Conservation (phyloP, 1,140 invertebrate genomes). For the Paramacrobiotus metropolitanus region DNA sequence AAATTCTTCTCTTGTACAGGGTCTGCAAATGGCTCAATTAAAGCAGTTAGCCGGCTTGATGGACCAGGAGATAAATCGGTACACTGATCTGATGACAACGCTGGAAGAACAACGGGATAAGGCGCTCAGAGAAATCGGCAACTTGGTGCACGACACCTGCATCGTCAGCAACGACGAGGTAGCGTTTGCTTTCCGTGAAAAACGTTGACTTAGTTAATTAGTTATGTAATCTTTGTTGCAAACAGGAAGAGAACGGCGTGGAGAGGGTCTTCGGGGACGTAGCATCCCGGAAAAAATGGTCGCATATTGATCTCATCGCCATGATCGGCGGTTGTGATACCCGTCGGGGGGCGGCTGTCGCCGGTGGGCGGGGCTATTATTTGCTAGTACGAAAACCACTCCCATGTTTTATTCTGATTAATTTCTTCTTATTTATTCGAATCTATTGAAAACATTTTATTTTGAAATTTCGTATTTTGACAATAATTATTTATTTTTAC, state of each 20-base stretch:
- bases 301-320: constrained; percentile 77
- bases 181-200: not conserved
- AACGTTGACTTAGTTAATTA: not conserved
- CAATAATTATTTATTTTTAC: too few species aligned
- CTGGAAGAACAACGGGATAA: constrained; percentile 51
- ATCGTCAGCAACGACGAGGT: constrained; percentile 78
- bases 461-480: too few species aligned
- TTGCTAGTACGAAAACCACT: too few species aligned
- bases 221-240: not conserved
- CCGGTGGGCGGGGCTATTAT: constrained; percentile 87
- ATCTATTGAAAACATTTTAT: too few species aligned
- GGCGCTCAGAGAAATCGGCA: constrained; percentile 70
- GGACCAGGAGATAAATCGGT: constrained; percentile 55
- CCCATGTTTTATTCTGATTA: too few species aligned
- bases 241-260: constrained; percentile 41
- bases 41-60: constrained; percentile 42
- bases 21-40: constrained; percentile 64
- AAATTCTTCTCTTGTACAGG: constrained; percentile 17
- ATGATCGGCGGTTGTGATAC: constrained; percentile 98
- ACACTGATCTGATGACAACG: constrained; percentile 38
- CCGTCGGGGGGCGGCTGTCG: constrained; percentile 65
- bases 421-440: too few species aligned
- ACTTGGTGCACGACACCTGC: constrained; percentile 72
- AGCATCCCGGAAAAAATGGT: constrained; percentile 61
- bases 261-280: constrained; percentile 76